A percentile compares a stretch with the other conserved stretches of the same genome.
Conservation (phyloP, 2,888 invertebrate species). For the Drosophila prolongata region DNA sequence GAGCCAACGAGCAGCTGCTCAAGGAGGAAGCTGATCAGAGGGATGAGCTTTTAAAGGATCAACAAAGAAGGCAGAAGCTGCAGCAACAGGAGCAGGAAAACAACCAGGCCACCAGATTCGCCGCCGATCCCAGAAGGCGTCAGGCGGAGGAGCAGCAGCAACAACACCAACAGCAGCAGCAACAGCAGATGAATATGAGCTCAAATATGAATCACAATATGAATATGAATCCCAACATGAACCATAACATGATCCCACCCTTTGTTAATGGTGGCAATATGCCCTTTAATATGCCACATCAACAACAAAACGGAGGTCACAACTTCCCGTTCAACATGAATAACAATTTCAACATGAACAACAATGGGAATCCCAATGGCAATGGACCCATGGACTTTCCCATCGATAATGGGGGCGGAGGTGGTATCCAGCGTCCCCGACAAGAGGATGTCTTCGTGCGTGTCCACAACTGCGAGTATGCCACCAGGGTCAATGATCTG, state of each 20-base stretch:
- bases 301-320: conserved; percentile 23
- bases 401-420: conserved; percentile 3
- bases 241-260: conserved; percentile 10
- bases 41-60: conserved; percentile 55
- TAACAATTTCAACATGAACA: conserved; percentile 10
- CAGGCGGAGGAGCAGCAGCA: conserved; percentile 17
- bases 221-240: conserved; percentile 21
- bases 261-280: conserved; percentile 61
- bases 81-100: conserved; percentile 23
- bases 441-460: conserved; percentile 87
- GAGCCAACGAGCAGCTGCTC: conserved; percentile 82
- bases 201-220: conserved; percentile 23
- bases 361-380: conserved; percentile 7
- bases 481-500: conserved; percentile 91
- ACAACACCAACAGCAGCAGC: conserved; percentile 21
- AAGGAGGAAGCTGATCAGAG: conserved; percentile 80
- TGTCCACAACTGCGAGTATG: conserved; percentile 90
- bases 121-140: conserved; percentile 56
- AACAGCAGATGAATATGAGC: conserved; percentile 33
- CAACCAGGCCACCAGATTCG: not conserved
- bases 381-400: conserved; percentile 21
- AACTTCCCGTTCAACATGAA: conserved; percentile 45
- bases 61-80: conserved; percentile 23
- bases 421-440: conserved; percentile 11
- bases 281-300: conserved; percentile 29